Evolutionary conservation across 2,888 invertebrate species (phyloP), one percentile per base, ranked within the genome.

Genomic region (Periphyllus acericola): DNA sequence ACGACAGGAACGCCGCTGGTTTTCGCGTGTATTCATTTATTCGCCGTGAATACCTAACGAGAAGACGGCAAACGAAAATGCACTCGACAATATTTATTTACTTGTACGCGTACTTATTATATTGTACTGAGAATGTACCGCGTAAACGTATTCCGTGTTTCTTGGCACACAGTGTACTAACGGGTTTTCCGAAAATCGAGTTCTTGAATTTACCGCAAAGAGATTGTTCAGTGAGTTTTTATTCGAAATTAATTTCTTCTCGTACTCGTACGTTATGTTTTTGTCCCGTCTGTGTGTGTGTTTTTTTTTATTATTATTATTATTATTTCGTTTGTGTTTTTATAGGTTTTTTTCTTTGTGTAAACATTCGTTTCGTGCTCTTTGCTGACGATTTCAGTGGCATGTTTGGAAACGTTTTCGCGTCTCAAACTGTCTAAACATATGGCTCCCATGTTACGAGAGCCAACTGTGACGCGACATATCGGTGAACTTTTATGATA

Each of bases 141-240:
- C 46, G 14, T 46, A 46, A 46, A 46, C 46, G 46, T 14, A 46
- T 46, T 46, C 46, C 46, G 9, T 66, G 25, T 71, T 68, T 21
- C 36, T 52, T 46, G 32, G 71, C 6, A 19, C 25, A 14, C 14
- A 46, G 46, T 46, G 14, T 46, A 46, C 14, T 46, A 83, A 75
- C 36, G 74, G 74, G 36, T 83, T 82, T 83, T 74, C 74, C 19
- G 32, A 34, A 74, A 83, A 75, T 83, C 40, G 60, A 75, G 36
- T 83, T 36, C 60, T 36, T 75, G 36, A 29, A 72, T 72, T 83
- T 60, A 83, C 46, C n/a, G n/a, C 55, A n/a, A 46, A 3, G 19
- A 34, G 9, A 40, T 52, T 68, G 55, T n/a, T 36, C 11, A 29
- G n/a, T 19, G n/a, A 36, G n/a, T 36, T 25, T 17, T 21, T n/a